Conservation (phyloP, 2,113 vertebrate genomes). For the Crotalus horridus region DNA sequence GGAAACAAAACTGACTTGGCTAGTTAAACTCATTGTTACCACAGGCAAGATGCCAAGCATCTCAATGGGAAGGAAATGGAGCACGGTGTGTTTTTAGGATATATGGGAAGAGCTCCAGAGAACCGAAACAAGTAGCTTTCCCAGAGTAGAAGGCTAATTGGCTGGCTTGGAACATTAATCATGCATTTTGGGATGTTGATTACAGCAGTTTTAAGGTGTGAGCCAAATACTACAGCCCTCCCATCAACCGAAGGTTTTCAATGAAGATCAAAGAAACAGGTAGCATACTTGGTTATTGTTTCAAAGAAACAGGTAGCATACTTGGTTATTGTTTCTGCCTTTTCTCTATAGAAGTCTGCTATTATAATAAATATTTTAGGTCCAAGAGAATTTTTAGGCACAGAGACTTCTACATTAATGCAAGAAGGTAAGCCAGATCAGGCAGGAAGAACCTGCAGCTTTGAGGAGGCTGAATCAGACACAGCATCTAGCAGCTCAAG, state of each 20-base stretch:
- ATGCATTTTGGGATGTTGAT: background rate
- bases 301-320: background rate
- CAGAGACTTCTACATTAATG: too few relatives aligned
- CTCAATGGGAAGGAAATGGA: background rate
- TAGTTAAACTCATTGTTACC: background rate
- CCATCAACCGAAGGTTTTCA: background rate
- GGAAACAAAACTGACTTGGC: background rate
- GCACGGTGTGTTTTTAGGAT: background rate
- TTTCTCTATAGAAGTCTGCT: background rate
- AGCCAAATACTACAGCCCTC: background rate
- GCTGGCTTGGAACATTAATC: background rate
- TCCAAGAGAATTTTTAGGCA: background rate
- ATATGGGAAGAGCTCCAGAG: background rate
- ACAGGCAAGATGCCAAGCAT: conserved; percentile 7
- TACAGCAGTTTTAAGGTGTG: background rate
- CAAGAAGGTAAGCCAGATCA: background rate
- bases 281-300: background rate
- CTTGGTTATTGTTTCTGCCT: background rate
- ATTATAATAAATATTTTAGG: background rate
- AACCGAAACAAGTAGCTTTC: background rate
- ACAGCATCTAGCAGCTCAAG: background rate
- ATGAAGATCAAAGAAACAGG: background rate
- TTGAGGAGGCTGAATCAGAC: background rate
- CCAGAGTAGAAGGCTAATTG: background rate
- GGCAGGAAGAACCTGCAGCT: background rate